Evolutionary conservation across 2,797 vertebrate species (phyloP), one percentile per base, ranked within the genome.

Genomic region (Falco cherrug): DNA sequence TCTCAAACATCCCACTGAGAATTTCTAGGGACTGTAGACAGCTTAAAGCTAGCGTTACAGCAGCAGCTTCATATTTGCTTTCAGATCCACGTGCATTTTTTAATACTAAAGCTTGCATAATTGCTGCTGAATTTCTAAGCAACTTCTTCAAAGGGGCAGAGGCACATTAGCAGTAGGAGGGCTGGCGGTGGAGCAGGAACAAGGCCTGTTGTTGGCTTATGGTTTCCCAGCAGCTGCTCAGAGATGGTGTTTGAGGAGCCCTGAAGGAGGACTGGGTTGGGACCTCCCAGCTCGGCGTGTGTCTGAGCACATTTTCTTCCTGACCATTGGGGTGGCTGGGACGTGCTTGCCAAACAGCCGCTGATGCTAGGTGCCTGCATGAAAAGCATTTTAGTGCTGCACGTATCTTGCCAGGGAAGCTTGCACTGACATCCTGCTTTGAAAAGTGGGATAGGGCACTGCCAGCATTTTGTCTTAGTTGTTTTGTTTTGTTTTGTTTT

Each of bases 21-120:
- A 94, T 97, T 94, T 89, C 94, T 71, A 57, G 96, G 87, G 86
- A 91, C 94, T 90, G 92, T 16, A 95, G 95, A 73, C 92, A 76
- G 94, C 92, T 96, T 76, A 95, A 89, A 95, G 93, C 87, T 81
- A 90, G 90, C n/a, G 18, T 93, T 93, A 79, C 74, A 75, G 96
- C 93, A 92, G 79, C 87, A 69, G 54, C 87, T 74, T 95, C 64
- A 4, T 95, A 96, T 95, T 95, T 91, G 94, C 96, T 95, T 90
- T 95, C 95, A 90, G 92, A 95, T 83, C 79, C 70, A 84, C 11
- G 19, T 97, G 96, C 96, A 96, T 97, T 95, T 97, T 97, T 97
- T 94, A 97, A 97, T 96, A 96, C 95, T 96, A 95, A 96, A 97
- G 87, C 96, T 95, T 95, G 95, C 96, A 97, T 97, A 97, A 97